Evolutionary conservation across 2,113 vertebrate genomes (phyloP), one percentile per base, ranked within the genome.

Genomic region (Calonectris borealis): DNA sequence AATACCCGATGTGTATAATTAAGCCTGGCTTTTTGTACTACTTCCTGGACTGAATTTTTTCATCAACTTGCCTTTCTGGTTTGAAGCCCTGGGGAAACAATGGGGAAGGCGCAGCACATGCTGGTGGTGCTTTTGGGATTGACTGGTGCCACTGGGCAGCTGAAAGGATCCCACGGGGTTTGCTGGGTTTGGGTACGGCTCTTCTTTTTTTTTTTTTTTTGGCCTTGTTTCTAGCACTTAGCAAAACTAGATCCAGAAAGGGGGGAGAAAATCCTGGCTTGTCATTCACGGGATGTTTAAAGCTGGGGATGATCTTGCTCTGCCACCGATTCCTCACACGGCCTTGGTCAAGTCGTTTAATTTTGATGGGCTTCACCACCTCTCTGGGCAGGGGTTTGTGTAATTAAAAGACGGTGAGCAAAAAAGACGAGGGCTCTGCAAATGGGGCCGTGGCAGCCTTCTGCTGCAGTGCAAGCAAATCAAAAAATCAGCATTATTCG

Each of bases 71-170:
- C 46, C 68, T 94, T 94, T 96, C 97, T 78, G 88, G 95, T 96
- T 97, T 95, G 92, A 60, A 95, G 68, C 76, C 94, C 95, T 16
- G 60, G 1, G 94, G 95, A 38, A 88, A 91, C 73, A 93, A 48
- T 83, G 83, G 71, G n/a, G 42, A 87, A 93, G 80, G 91, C 0
- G 16, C 58, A 83, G 84, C 68, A 71, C 46, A 16, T 3, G 44
- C 42, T 69, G 73, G 32, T 42, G 81, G 21, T 29, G 93, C 54
- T 27, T 8, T 10, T 0, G 2, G 85, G 61, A 51, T 9, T n/a
- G 22, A 18, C 40, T 36, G 72, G 70, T 38, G 72, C 57, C 57
- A 51, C 80, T 16, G 52, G 55, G 68, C 22, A 62, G 69, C 72
- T 62, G 75, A 7, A 57, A 34, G 40, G 69, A 77, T 38, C 61